Percentiles rank a stretch among this genome's conserved stretches.
phyloP scores from a whole-genome alignment of 2,797 vertebrate species.

The Aulostomus chinensis region DNA sequence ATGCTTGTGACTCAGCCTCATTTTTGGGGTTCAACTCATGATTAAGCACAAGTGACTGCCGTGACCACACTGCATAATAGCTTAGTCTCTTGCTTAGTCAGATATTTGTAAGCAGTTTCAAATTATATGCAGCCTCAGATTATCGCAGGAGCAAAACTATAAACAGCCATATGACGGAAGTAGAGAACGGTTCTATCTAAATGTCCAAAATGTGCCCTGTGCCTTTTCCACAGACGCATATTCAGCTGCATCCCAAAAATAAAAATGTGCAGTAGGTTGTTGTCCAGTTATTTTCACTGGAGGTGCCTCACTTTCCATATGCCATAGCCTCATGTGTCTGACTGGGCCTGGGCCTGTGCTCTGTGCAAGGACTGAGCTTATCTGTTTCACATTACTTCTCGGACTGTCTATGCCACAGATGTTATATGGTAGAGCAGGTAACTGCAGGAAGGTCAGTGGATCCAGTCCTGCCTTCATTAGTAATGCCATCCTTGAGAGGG shows the following conservation, averaged over 20 bases:
- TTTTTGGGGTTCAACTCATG: constrained; percentile 21
- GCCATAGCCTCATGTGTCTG: constrained; percentile 40
- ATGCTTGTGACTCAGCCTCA: constrained; percentile 32
- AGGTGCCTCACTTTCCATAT: constrained; percentile 47
- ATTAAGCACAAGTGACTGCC: constrained; percentile 48
- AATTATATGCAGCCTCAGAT: constrained; percentile 26
- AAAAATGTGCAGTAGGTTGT: constrained; percentile 30
- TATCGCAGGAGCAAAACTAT: constrained; percentile 20
- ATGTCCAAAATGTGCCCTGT: constrained; percentile 41
- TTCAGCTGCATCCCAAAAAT: constrained; percentile 11
- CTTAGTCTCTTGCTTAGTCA: constrained; percentile 23
- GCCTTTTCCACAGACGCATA: constrained; percentile 20
- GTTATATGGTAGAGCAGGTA: constrained; percentile 48
- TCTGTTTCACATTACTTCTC: constrained; percentile 52
- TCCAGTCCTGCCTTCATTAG: constrained; percentile 47
- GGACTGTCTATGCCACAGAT: constrained; percentile 33
- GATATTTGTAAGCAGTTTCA: constrained; percentile 26
- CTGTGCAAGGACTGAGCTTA: constrained; percentile 35
- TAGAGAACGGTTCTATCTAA: too few relatives aligned
- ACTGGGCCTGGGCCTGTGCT: constrained; percentile 23
- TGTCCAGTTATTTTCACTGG: constrained; percentile 39
- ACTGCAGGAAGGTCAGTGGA: constrained; percentile 57
- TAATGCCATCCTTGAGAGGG: constrained; percentile 52
- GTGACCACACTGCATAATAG: constrained; percentile 31
- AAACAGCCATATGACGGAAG: constrained; percentile 15